Evolutionary conservation across 2,797 vertebrate species (phyloP).

Genomic region (Urophycis tenuis): DNA sequence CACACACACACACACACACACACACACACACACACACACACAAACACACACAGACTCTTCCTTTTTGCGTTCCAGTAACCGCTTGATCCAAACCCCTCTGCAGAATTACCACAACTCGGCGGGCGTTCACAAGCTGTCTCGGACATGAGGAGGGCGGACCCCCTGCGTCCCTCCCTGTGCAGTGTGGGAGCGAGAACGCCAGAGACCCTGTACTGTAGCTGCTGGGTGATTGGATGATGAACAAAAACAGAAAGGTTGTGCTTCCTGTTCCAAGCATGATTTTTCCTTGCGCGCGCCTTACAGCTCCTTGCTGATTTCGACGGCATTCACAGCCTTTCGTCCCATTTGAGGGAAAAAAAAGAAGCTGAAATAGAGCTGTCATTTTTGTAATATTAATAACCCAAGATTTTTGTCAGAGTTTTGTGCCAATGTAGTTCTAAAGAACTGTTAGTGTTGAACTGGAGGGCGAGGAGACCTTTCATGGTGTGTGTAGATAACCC

Average conservation of each 20-base stretch:
- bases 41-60: neutral
- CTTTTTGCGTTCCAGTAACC: neutral
- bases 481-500: neutral
- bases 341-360: neutral
- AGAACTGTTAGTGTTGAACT: neutral
- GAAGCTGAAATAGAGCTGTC: neutral
- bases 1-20: conserved; percentile 4
- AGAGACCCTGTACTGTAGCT: conserved; percentile 1
- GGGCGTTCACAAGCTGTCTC: conserved; percentile 74
- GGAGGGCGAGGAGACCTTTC: neutral
- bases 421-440: neutral
- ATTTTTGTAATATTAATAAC: neutral
- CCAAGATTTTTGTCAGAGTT: neutral
- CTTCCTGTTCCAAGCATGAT: neutral
- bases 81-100: neutral
- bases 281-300: neutral
- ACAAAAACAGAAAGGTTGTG: conserved; percentile 5
- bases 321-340: neutral
- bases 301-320: neutral
- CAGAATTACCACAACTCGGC: conserved; percentile 71
- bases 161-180: conserved; percentile 16
- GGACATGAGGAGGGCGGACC: conserved; percentile 53
- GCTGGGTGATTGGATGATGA: conserved; percentile 2
- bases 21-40: neutral
- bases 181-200: conserved; percentile 24